These are phyloP conservation scores for Lamprologus callipterus DNA, from an alignment of 2,113 vertebrate species.

Conservation along the genomic window DNA sequence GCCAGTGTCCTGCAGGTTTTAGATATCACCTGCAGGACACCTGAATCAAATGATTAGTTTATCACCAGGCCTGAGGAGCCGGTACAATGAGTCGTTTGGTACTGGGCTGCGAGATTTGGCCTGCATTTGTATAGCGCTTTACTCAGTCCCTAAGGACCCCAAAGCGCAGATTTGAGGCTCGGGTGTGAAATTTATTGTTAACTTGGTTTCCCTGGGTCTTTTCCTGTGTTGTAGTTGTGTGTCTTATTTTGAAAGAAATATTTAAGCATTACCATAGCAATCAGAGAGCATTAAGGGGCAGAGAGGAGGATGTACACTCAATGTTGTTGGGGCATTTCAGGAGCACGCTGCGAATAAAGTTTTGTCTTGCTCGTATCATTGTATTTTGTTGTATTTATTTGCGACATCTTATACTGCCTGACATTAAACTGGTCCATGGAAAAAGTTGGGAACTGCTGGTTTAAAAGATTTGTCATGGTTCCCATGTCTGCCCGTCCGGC, in stretches of 20 bases:
- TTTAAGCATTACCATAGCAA: neutral
- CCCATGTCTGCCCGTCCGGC: neutral
- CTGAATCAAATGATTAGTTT: neutral
- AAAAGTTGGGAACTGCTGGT: neutral
- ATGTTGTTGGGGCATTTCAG: neutral
- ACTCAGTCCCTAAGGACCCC: too few species aligned
- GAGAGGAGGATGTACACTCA: neutral
- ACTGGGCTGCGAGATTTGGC: too few species aligned
- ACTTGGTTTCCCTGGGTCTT: neutral
- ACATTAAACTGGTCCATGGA: neutral
- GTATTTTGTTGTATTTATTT: neutral
- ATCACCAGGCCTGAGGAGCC: neutral
- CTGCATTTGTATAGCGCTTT: too few species aligned
- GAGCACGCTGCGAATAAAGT: neutral
- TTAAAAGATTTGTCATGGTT: neutral
- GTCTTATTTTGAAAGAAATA: neutral
- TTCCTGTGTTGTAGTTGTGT: neutral
- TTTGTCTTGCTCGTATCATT: neutral
- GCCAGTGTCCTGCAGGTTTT: neutral
- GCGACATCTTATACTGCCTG: neutral
- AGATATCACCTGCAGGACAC: neutral
- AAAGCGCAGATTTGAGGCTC: neutral
- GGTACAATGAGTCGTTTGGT: fast-evolving
- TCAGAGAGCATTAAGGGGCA: neutral
- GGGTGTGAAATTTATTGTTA: neutral